Conservation (phyloP, 1,140 invertebrate genomes). For the Acromyrmex echinatior region DNA sequence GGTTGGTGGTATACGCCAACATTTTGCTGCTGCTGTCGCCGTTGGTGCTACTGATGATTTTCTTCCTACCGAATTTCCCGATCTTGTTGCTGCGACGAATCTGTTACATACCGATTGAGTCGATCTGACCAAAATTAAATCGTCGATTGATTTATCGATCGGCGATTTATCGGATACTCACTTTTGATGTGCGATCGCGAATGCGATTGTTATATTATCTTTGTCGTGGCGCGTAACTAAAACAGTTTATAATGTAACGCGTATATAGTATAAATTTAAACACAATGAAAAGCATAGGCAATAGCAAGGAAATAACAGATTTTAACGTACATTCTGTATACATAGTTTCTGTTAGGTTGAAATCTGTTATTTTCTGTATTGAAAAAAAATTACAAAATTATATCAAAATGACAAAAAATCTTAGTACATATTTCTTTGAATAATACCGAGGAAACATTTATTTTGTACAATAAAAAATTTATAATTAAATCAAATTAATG, state of each 20-base stretch:
- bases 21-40: conserved; percentile 82
- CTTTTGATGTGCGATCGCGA: neutral
- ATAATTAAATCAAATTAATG: too few relatives aligned
- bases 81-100: conserved; percentile 83
- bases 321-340: too few relatives aligned
- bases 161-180: neutral
- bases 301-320: too few relatives aligned
- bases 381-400: too few relatives aligned
- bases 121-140: conserved; percentile 77
- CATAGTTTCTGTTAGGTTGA: too few relatives aligned
- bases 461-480: too few relatives aligned
- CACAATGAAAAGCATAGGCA: too few relatives aligned
- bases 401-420: too few relatives aligned
- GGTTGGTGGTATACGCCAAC: conserved; percentile 82
- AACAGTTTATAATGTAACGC: neutral
- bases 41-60: conserved; percentile 80
- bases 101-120: conserved; percentile 84
- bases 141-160: neutral
- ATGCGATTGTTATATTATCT: neutral
- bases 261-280: neutral
- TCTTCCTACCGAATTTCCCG: conserved; percentile 84
- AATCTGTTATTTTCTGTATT: too few relatives aligned
- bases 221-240: too few relatives aligned
- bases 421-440: too few relatives aligned
- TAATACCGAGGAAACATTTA: too few relatives aligned